Base-by-base conservation (phyloP, 37 sponge, comb jelly and placozoan genomes). In the Chondrosia reniformis region DNA sequence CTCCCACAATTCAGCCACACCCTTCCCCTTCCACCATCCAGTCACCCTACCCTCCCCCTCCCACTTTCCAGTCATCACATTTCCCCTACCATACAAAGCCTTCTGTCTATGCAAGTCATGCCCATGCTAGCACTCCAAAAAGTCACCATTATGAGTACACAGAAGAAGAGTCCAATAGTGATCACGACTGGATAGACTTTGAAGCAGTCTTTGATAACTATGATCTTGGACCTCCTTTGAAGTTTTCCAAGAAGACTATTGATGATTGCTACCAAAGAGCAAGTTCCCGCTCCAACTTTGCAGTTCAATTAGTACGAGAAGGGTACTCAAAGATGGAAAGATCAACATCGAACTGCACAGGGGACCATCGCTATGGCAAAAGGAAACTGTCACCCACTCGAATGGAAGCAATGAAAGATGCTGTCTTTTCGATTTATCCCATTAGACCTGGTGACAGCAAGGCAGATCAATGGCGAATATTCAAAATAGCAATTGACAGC, bases 321-420 rank as follows among this genome's bases (percentile, higher is more conserved):
- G 5, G 44, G n/a, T 69, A 69, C 22, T 69, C 72, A 6, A 34
- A 39, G 42, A 34, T 9, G 12, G 72, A 69, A 6, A 21, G 72
- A 25, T 41, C 72, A 24, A 69, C 43, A 39, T 69, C 72, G 9
- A 69, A 69, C 22, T 69, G 72, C 42, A 25, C 72, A 13, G 72
- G 72, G 19, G 72, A 69, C 9, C 44, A 69, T 25, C 24, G 72
- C 1, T 69, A 69, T 69, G 41, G 41, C 44, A 69, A 69, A 40
- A 69, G 42, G 36, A 69, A 34, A 39, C 36, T 69, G 72, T 69
- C 72, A 8, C 72, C 43, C 17, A 22, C 4, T 13, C 67, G 67
- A 8, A 22, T 66, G 30, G 13, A 28, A 4, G 72, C 72, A 34
- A 44, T 69, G 43, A 69, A 69, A 25, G 4, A 0, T 4, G 72